phyloP scores from a whole-genome alignment of 2,888 invertebrate genomes.

The Celastrina argiolus region DNA sequence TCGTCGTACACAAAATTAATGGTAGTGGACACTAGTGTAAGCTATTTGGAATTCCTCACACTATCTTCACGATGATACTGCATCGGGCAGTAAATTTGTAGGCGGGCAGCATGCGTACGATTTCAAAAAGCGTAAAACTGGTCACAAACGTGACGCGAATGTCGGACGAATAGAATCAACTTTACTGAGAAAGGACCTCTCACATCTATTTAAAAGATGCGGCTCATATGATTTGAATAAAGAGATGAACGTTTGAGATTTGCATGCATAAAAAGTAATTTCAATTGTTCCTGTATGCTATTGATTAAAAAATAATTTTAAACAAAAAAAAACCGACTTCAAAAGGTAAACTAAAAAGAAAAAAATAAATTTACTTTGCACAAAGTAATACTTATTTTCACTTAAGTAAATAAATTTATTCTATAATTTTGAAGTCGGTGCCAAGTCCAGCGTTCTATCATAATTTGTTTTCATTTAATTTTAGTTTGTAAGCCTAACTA shows the following conservation, averaged over 20 bases:
- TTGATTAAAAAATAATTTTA: too few species aligned
- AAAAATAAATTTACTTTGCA: too few species aligned
- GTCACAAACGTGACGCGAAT: constrained; percentile 17
- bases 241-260: constrained; percentile 1
- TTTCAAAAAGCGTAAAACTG: constrained; percentile 17
- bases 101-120: constrained; percentile 1
- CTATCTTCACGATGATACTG: background rate
- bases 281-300: too few species aligned
- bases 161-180: background rate
- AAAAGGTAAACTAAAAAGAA: too few species aligned
- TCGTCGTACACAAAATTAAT: background rate
- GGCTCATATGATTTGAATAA: constrained; percentile 6
- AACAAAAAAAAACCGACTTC: too few species aligned
- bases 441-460: too few species aligned
- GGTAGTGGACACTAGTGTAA: background rate
- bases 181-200: constrained; percentile 1
- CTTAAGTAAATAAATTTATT: too few species aligned
- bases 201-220: constrained; percentile 4
- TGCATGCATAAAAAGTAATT: background rate
- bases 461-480: too few species aligned
- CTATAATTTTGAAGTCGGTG: too few species aligned
- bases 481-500: too few species aligned
- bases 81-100: background rate
- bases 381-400: too few species aligned
- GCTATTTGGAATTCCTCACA: background rate